Base-by-base conservation (phyloP, 2,113 vertebrate species). In the Chaetura pelagica region DNA sequence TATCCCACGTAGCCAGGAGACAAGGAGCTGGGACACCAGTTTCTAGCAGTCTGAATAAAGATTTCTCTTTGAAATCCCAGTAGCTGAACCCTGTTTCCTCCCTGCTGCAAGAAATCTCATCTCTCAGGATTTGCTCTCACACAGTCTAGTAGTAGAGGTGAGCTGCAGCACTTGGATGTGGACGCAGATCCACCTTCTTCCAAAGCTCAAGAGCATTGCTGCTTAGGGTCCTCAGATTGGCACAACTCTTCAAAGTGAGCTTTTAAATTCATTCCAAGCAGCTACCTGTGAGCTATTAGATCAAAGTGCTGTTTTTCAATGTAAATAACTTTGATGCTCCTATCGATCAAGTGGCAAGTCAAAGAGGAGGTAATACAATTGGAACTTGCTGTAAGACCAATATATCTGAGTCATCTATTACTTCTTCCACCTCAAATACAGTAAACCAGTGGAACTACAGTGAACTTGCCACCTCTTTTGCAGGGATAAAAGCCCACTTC, bases 401-500 rank as follows among this genome's bases (percentile, higher is more conserved):
- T 80, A 86, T 46, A 63, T 87, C 62, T 67, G 64, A 90, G 61
- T 81, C 49, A 73, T 74, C 58, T 88, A 67, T 88, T 88, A 84
- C 34, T 77, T 48, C 59, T 88, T 73, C 57, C 83, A 71, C 23
- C 17, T 29, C 72, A 90, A 93, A 88, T 42, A 90, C 82, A 90
- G 48, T 74, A 90, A 92, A 64, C 24, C 72, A 93, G 42, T 68
- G 26, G 68, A 95, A 93, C 94, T 55, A 83, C 19, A 75, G 68
- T 81, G 85, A 81, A 64, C 48, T 84, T 85, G 52, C n/a, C 59
- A 85, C 21, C 26, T 63, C 35, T 64, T 94, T 68, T 77, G 42
- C 21, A 54, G 40, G 63, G 42, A 90, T 88, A 92, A 94, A 93
- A 94, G n/a, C 59, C 71, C 40, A 86, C 64, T 95, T 96, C 93